A percentile compares a stretch with the other conserved stretches of the same genome.
These are phyloP conservation scores for Julus scanicus DNA, from an alignment of 2,888 invertebrate species.

Conservation along the genomic window DNA sequence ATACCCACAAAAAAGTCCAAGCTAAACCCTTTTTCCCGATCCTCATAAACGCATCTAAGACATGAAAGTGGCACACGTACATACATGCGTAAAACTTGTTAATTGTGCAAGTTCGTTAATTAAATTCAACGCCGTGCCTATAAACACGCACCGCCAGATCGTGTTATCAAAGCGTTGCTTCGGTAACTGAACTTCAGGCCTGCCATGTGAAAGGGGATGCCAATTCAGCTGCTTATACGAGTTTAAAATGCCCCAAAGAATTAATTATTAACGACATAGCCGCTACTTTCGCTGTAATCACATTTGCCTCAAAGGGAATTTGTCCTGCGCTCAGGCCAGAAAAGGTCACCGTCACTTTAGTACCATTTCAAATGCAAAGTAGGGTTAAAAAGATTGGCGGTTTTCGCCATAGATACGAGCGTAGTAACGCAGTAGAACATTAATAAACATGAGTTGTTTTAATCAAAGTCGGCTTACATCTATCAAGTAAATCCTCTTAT, in stretches of 20 bases:
- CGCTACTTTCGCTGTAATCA: slow-evolving; percentile 19
- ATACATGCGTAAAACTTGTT: not conserved
- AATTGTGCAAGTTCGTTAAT: slow-evolving; percentile 26
- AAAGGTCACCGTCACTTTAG: not conserved
- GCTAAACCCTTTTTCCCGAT: no score
- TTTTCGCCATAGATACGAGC: not conserved
- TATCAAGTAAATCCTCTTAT: slow-evolving; percentile 11
- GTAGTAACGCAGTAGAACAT: no score
- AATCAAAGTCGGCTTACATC: slow-evolving; percentile 21
- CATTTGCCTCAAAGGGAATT: slow-evolving; percentile 33
- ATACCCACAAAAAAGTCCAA: no score
- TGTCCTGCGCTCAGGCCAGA: not conserved
- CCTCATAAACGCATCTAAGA: not conserved
- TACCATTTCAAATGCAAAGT: not conserved
- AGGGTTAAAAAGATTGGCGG: slow-evolving; percentile 27
- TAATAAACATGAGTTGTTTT: slow-evolving; percentile 27
- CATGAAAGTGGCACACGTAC: not conserved
- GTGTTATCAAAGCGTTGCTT: slow-evolving; percentile 33
- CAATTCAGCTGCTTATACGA: slow-evolving; percentile 1
- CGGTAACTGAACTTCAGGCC: not conserved
- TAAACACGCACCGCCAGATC: slow-evolving; percentile 8
- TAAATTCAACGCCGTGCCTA: not conserved
- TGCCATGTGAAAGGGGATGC: not conserved
- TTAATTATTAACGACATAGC: slow-evolving; percentile 8
- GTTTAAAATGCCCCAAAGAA: slow-evolving; percentile 28